Evolutionary conservation across 2,113 vertebrate species (phyloP).

Genomic region (Eretmochelys imbricata): DNA sequence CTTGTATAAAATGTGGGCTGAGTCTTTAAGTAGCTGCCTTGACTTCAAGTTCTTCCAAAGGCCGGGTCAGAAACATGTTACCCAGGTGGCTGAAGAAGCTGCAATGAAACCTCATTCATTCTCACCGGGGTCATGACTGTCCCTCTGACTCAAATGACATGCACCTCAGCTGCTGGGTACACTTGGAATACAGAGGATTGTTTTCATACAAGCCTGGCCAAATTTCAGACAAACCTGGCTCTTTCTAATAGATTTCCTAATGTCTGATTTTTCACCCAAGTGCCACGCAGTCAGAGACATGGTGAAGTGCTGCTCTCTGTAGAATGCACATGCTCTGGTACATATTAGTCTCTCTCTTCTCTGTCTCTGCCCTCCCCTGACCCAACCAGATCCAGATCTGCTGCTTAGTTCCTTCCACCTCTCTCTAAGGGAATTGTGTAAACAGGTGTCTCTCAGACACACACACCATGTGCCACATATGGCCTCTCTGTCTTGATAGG

Average conservation of each 20-base stretch:
- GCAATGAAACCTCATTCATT: neutral
- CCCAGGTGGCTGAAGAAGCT: neutral
- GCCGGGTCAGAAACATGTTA: neutral
- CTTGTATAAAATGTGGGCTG: neutral
- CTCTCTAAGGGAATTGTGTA: neutral
- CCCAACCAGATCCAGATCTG: neutral
- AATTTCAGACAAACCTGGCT: neutral
- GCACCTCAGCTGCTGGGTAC: neutral
- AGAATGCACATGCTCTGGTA: neutral
- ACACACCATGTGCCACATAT: neutral
- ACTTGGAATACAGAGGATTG: neutral
- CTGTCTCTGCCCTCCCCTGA: accelerated
- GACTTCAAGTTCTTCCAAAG: accelerated
- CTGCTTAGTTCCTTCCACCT: neutral
- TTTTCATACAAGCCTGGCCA: neutral
- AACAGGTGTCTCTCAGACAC: neutral
- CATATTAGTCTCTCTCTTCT: neutral
- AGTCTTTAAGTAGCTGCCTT: neutral
- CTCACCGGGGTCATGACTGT: neutral
- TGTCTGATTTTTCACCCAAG: neutral
- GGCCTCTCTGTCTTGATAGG: neutral
- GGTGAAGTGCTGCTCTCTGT: neutral
- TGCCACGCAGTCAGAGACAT: neutral
- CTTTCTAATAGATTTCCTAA: neutral
- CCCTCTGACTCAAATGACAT: neutral